A percentile compares a stretch with the other conserved stretches of the same genome.
Conservation (phyloP, 2,113 vertebrate genomes). For the Passer domesticus region DNA sequence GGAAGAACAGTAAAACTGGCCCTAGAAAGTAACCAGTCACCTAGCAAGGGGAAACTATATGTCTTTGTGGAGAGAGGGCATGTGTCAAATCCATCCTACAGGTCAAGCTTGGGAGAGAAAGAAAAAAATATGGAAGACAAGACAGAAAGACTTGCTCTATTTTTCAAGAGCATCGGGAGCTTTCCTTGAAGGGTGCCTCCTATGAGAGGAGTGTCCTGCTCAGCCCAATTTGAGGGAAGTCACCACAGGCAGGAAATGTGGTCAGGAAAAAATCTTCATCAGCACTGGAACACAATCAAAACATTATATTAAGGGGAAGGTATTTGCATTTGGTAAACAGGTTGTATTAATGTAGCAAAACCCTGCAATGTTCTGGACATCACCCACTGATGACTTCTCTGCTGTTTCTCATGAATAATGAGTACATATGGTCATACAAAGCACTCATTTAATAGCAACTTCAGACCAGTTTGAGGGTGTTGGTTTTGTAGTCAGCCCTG, state of each 20-base stretch:
- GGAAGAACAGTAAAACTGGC: not conserved
- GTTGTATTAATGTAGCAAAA: not conserved
- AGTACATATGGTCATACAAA: not conserved
- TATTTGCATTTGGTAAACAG: not conserved
- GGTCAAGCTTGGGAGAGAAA: not conserved
- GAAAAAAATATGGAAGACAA: not conserved
- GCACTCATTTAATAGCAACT: not conserved
- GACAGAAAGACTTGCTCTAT: not conserved
- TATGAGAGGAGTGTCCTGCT: not conserved
- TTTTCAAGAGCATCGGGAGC: not conserved
- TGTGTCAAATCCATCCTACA: not conserved
- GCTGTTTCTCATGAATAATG: not conserved
- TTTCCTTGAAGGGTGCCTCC: not conserved
- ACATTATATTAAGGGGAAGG: not conserved
- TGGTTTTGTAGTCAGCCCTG: not conserved
- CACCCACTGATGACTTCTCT: not conserved
- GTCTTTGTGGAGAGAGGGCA: not conserved
- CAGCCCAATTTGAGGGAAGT: not conserved
- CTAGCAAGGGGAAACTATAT: not conserved
- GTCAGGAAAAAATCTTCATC: not conserved
- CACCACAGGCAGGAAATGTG: not conserved
- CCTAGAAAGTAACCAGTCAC: not conserved
- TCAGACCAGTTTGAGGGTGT: not conserved
- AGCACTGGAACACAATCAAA: not conserved
- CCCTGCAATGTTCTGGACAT: not conserved